A percentile compares a stretch with the other conserved stretches of the same genome.
Evolutionary conservation across 2,888 invertebrate genomes (phyloP).

Genomic region (Hypolimnas misippus): DNA sequence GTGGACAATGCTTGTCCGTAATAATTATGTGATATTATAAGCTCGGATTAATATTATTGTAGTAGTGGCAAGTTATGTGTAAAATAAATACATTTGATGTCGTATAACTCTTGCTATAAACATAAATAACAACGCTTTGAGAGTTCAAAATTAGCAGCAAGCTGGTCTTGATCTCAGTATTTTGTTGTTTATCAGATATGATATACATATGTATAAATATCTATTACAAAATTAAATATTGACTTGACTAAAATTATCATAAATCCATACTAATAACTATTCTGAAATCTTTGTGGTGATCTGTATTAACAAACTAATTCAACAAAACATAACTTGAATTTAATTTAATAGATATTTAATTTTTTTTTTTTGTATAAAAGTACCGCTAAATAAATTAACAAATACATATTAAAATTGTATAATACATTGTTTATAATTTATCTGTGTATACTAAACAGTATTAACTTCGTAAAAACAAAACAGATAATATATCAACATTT

Average conservation of each 20-base stretch:
- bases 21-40: constrained; percentile 79
- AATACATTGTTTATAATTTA: constrained; percentile 9
- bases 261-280: background rate
- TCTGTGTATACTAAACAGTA: constrained; percentile 28
- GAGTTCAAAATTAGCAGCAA: constrained; percentile 33
- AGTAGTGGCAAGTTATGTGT: constrained; percentile 64
- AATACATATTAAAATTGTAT: background rate
- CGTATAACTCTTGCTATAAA: constrained; percentile 54
- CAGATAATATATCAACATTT: constrained; percentile 21
- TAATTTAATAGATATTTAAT: too few relatives aligned
- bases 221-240: background rate
- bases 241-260: background rate
- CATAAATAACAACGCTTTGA: constrained; percentile 34
- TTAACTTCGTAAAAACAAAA: constrained; percentile 23
- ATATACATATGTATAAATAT: background rate
- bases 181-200: constrained; percentile 9
- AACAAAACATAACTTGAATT: too few relatives aligned
- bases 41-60: constrained; percentile 60
- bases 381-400: background rate
- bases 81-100: constrained; percentile 71
- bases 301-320: too few relatives aligned
- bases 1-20: constrained; percentile 62
- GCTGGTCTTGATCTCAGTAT: constrained; percentile 34
- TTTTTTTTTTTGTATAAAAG: background rate
- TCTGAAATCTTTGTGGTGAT: background rate